phyloP scores from a whole-genome alignment of 2,113 vertebrate genomes.

The Diadophis punctatus region DNA sequence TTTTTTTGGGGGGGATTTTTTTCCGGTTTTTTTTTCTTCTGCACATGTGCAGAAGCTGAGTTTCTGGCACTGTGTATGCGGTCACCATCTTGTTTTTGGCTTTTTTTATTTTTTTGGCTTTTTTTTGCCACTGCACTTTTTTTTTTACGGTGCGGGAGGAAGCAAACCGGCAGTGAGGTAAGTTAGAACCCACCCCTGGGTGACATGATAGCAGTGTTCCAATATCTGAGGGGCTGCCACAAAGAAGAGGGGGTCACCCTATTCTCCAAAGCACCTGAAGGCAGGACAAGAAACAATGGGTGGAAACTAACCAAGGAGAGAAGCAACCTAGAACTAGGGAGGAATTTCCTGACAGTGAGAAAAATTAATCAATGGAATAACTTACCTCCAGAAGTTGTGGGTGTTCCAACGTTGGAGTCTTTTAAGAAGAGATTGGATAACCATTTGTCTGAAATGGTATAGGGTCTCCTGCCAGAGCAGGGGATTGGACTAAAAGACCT shows the following conservation, averaged over 20 bases:
- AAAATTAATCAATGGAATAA: neutral
- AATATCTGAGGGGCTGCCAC: neutral
- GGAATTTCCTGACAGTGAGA: neutral
- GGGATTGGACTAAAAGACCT: neutral
- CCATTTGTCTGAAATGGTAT: too few species aligned
- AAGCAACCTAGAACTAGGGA: neutral
- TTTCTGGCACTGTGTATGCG: too few species aligned
- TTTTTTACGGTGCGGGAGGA: too few species aligned
- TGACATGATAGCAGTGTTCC: neutral
- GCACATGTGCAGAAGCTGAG: too few species aligned
- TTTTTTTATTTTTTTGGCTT: too few species aligned
- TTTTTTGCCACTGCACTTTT: too few species aligned
- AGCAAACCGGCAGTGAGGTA: too few species aligned
- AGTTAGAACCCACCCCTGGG: too few species aligned
- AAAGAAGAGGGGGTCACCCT: neutral
- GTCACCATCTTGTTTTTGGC: too few species aligned
- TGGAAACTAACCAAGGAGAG: neutral
- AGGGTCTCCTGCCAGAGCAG: neutral
- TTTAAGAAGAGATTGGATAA: neutral
- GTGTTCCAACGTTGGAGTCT: neutral
- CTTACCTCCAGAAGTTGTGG: neutral
- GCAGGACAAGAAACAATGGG: neutral
- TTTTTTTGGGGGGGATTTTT: too few species aligned
- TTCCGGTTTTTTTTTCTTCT: too few species aligned
- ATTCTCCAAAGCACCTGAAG: neutral